Base-by-base conservation (phyloP, 2,888 invertebrate genomes). In the Macaria liturata region DNA sequence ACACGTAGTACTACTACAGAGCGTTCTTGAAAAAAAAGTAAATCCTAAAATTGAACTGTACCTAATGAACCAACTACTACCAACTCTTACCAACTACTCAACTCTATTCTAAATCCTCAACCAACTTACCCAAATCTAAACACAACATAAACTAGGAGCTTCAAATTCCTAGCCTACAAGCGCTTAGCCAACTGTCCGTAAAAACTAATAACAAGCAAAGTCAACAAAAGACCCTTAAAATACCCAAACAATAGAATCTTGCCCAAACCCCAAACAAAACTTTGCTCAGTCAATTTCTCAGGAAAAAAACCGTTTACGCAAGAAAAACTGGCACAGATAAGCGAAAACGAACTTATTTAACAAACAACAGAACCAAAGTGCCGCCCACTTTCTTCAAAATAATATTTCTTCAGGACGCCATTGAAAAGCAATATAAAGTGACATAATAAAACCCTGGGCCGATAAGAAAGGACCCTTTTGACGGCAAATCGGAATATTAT, bases 401-500 rank as follows among this genome's bases (percentile, higher is more conserved):
- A 61, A 57, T 57, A 61, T 61, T 57, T 61, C 61, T 57, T 48
- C 57, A 57, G 54, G 52, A 49, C 52, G 43, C 58, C 52, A 64
- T 64, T 62, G 64, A 65, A 62, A 56, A 64, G 58, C 62, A 57
- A 64, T 66, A 61, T 58, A 62, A 62, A 63, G 64, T 58, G 67
- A 67, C 63, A 64, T 67, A 65, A 69, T 64, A 68, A 65, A 64
- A 66, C 57, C 58, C 62, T 57, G 60, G 64, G 55, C 61, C 61
- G 68, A 68, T 68, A 68, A 68, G 67, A 69, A 65, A 61, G 57
- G 58, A 49, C 59, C 61, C 57, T 52, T 67, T 66, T 62, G 62
- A 52, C 46, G 62, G 62, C 61, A 65, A 66, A 65, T 69, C 66
- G 64, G 62, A 65, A 64, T 69, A 66, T 65, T 64, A 63, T 59